A percentile compares a stretch with the other conserved stretches of the same genome.
phyloP scores from a whole-genome alignment of 2,113 vertebrate species.

The Entomyzon cyanotis region DNA sequence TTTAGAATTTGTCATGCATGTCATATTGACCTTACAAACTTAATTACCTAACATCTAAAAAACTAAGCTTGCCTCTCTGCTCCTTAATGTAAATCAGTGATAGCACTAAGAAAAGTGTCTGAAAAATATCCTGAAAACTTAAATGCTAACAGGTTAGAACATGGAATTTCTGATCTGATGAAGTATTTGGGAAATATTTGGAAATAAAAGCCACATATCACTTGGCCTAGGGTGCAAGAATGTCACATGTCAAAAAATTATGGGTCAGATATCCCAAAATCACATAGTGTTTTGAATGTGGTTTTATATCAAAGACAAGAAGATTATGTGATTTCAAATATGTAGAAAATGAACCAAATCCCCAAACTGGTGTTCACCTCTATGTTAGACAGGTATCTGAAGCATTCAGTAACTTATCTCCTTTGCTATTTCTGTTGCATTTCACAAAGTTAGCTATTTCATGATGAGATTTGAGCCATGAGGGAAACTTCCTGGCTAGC shows the following conservation, averaged over 20 bases:
- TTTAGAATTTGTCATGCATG: conserved; percentile 36
- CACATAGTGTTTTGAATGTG: not conserved
- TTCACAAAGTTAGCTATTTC: not conserved
- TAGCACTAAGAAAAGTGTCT: not conserved
- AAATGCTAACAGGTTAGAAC: not conserved
- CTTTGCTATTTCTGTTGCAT: not conserved
- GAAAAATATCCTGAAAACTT: not conserved
- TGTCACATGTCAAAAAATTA: not conserved
- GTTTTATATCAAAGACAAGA: not conserved
- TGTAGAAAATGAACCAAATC: not conserved
- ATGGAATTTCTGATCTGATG: not conserved
- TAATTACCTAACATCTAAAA: conserved; percentile 40
- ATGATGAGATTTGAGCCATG: not conserved
- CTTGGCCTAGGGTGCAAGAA: not conserved
- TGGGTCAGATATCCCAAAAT: not conserved
- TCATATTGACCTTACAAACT: conserved; percentile 40
- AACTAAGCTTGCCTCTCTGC: not conserved
- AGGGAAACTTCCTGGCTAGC: not conserved
- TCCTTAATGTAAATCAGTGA: not conserved
- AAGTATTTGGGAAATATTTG: not conserved
- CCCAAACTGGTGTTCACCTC: not conserved
- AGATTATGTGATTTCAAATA: not conserved
- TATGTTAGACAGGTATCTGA: not conserved
- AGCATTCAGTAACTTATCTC: not conserved
- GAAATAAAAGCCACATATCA: not conserved